A percentile compares a stretch with the other conserved stretches of the same genome.
Evolutionary conservation across 2,888 invertebrate species (phyloP).

Genomic region (Ormia ochracea): DNA sequence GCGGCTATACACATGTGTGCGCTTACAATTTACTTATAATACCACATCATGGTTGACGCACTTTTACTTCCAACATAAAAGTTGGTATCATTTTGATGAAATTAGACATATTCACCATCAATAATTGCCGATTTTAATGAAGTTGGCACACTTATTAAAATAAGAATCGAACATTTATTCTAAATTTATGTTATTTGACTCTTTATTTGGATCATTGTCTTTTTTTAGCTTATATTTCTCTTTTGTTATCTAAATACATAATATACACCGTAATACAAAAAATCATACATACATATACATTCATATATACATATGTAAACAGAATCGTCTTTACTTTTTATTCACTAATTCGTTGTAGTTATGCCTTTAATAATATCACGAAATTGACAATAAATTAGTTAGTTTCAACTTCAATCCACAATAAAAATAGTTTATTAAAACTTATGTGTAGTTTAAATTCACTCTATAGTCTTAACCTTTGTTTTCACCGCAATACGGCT

Average conservation of each 20-base stretch:
- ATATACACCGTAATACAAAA: no score
- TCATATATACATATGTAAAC: background rate
- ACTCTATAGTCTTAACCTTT: slow-evolving; percentile 40
- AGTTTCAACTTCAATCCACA: background rate
- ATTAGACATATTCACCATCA: no score
- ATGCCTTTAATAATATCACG: background rate
- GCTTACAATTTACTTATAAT: no score
- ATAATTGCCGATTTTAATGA: background rate
- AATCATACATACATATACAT: slow-evolving; percentile 11
- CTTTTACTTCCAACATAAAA: background rate
- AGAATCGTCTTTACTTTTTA: slow-evolving; percentile 16
- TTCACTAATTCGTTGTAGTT: slow-evolving; percentile 14
- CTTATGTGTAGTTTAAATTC: background rate
- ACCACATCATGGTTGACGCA: background rate
- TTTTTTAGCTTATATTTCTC: slow-evolving; percentile 22
- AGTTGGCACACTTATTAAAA: background rate
- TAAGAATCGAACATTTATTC: background rate
- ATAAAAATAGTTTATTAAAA: background rate
- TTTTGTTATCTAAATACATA: slow-evolving; percentile 7
- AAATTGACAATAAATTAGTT: background rate
- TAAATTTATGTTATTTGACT: slow-evolving; percentile 17
- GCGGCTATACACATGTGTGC: no score
- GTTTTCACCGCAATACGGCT: slow-evolving; percentile 39
- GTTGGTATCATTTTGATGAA: no score
- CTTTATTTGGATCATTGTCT: slow-evolving; percentile 20